Percentiles rank a stretch among this genome's conserved stretches.
Evolutionary conservation across 2,888 invertebrate genomes (phyloP).

Genomic region (Polymixis flavicincta): DNA sequence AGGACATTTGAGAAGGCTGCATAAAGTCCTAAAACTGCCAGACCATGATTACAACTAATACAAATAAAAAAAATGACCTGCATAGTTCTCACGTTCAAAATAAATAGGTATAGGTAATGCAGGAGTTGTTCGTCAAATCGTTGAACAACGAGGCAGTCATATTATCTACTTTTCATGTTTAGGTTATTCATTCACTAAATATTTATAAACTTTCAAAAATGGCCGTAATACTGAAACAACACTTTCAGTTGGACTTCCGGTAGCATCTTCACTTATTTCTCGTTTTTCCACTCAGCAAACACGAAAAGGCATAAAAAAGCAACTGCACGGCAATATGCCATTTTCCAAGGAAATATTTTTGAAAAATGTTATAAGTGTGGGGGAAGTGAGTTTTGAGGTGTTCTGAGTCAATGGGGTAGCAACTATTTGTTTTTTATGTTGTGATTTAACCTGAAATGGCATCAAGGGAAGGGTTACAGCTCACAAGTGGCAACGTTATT

Average conservation of each 20-base stretch:
- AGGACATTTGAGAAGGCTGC: too few relatives aligned
- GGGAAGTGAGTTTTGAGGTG: not conserved
- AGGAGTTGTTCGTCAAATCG: too few relatives aligned
- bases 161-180: too few relatives aligned
- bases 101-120: too few relatives aligned
- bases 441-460: not conserved
- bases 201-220: not conserved
- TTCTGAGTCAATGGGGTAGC: constrained; percentile 5
- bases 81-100: too few relatives aligned
- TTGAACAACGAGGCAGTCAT: too few relatives aligned
- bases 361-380: not conserved
- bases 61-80: too few relatives aligned
- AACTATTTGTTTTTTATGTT: not conserved
- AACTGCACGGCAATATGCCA: constrained; percentile 29
- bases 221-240: not conserved
- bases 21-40: too few relatives aligned
- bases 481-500: not conserved
- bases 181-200: too few relatives aligned
- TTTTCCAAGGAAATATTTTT: constrained; percentile 13
- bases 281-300: constrained; percentile 15
- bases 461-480: not conserved
- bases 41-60: too few relatives aligned
- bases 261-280: not conserved
- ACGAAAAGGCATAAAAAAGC: constrained; percentile 14
- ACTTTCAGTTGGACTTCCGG: constrained; percentile 6